A percentile compares a stretch with the other conserved stretches of the same genome.
These are phyloP conservation scores for Apamea epomidion DNA, from an alignment of 2,888 invertebrate genomes.

Conservation along the genomic window DNA sequence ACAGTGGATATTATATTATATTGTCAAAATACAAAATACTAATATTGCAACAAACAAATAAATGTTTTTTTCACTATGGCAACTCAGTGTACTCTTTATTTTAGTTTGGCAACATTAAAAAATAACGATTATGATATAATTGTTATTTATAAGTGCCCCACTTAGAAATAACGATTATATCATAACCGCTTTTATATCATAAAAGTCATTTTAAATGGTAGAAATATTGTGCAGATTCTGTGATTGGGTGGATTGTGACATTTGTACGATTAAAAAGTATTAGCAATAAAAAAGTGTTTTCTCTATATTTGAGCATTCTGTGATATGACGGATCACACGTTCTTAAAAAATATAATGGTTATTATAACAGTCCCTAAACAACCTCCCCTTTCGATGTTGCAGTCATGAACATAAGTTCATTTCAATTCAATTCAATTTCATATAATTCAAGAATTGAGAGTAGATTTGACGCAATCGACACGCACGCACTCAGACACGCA, in stretches of 20 bases:
- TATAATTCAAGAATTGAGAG: background rate
- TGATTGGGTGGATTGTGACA: background rate
- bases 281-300: background rate
- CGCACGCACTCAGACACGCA: background rate
- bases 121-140: background rate
- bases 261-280: background rate
- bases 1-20: too few relatives aligned
- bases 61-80: background rate
- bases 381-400: background rate
- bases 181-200: background rate
- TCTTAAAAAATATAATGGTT: background rate
- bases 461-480: background rate
- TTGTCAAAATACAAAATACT: background rate
- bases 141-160: background rate
- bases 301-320: background rate
- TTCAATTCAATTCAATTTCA: background rate
- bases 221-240: background rate
- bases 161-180: background rate
- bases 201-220: background rate
- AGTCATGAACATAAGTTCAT: too few relatives aligned
- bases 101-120: background rate
- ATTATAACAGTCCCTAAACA: background rate
- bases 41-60: background rate
- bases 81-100: background rate
- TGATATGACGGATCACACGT: background rate